Base-by-base conservation (phyloP, 2,113 vertebrate genomes). In the Paramisgurnus dabryanus region DNA sequence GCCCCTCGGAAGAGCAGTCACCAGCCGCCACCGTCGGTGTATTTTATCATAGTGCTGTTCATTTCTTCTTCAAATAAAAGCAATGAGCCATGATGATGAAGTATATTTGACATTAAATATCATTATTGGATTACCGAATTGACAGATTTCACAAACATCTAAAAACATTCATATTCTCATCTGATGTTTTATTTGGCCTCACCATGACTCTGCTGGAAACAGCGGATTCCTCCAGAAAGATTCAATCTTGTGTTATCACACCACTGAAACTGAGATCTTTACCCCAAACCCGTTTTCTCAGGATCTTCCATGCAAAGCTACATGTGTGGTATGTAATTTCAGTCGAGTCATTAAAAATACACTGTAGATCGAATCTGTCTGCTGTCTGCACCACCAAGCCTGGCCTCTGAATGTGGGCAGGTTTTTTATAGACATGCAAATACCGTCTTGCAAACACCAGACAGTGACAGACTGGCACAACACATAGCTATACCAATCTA, bases 281-380 rank as follows among this genome's bases (percentile, higher is more conserved):
- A 17, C 17, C 34, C 55, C 8, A 72, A 70, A 53, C 67, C 67
- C 12, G 55, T 40, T 13, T 45, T 73, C 71, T 60, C 43, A 17
- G 58, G 64, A 43, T 64, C 13, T 4, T 5, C 27, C 6, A 40
- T 0, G 75, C 41, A 18, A 66, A 13, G 27, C 34, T 77, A 45
- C 34, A 61, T 45, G 71, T 5, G 57, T 22, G 60, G 89, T 78
- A 80, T 93, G 88, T 86, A 91, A 93, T 93, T 91, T 89, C 90
- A 93, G 90, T 90, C 66, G 78, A 34, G 22, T 71, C 76, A 85
- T 91, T 86, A 89, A 92, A 89, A 87, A 90, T 88, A 84, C 87
- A 77, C 89, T 87, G 78, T 73, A 68, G 75, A 81, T 80, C 68
- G 47, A 82, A 82, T 68, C 79, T 85, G 11, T 86, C 87, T 71